These are phyloP conservation scores for Embidobia sp. DNA, from an alignment of 2,888 invertebrate species.

Conservation along the genomic window DNA sequence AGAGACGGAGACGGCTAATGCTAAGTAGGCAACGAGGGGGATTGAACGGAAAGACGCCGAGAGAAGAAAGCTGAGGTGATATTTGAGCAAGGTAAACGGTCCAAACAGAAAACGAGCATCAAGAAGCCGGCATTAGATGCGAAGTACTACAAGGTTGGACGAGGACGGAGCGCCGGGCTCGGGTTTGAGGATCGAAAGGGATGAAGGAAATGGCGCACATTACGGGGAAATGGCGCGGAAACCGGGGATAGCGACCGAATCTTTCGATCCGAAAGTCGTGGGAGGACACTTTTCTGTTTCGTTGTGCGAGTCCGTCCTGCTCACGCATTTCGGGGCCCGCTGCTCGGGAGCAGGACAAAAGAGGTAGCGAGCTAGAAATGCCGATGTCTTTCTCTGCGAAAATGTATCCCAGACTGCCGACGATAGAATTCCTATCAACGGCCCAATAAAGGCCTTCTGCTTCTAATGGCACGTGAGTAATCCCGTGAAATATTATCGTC, in stretches of 20 bases:
- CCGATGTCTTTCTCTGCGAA: constrained; percentile 65
- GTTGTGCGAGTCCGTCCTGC: constrained; percentile 33
- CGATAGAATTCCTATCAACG: constrained; percentile 74
- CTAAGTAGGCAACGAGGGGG: constrained; percentile 63
- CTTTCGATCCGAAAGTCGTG: constrained; percentile 71
- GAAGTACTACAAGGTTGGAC: constrained; percentile 51
- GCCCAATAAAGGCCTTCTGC: constrained; percentile 76
- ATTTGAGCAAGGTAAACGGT: constrained; percentile 81
- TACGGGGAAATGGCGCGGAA: constrained; percentile 82
- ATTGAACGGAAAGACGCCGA: constrained; percentile 61
- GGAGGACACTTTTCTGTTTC: constrained; percentile 71
- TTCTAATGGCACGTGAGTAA: constrained; percentile 80
- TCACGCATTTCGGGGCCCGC: constrained; percentile 41
- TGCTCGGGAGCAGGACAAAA: constrained; percentile 74
- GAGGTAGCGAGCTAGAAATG: constrained; percentile 76
- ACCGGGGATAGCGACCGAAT: constrained; percentile 79
- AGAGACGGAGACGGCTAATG: constrained; percentile 47
- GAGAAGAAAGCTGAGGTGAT: constrained; percentile 70
- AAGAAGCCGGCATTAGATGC: constrained; percentile 56
- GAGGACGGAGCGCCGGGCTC: constrained; percentile 50
- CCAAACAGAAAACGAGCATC: constrained; percentile 80
- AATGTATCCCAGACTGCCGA: constrained; percentile 63
- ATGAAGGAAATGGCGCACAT: constrained; percentile 81
- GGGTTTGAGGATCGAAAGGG: constrained; percentile 71
- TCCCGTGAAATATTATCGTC: constrained; percentile 73